Conservation (phyloP, 2,113 vertebrate species). For the Phylloscopus trochiloides region DNA sequence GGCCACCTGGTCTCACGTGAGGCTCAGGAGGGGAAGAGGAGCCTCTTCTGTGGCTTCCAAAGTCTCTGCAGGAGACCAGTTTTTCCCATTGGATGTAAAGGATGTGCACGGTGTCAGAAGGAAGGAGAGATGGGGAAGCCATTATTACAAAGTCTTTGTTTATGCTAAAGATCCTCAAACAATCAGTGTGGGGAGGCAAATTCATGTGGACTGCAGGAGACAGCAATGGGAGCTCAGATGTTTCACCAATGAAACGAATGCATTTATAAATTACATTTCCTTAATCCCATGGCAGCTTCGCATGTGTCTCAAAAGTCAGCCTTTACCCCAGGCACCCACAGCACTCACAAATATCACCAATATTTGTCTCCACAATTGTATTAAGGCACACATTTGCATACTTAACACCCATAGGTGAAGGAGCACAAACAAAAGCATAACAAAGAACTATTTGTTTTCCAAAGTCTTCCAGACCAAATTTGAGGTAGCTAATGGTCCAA, state of each 20-base stretch:
- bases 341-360: neutral
- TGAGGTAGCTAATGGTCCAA: neutral
- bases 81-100: neutral
- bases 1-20: neutral
- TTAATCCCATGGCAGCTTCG: neutral
- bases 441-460: neutral
- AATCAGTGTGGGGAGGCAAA: neutral
- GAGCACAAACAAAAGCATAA: neutral
- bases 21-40: neutral
- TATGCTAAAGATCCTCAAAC: neutral
- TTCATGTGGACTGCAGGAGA: neutral
- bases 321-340: neutral
- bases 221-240: neutral
- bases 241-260: neutral
- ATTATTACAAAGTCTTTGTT: neutral
- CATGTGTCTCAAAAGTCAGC: neutral
- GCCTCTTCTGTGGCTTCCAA: neutral
- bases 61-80: neutral
- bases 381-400: neutral
- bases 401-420: neutral
- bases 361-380: neutral
- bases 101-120: neutral
- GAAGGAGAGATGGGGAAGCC: neutral
- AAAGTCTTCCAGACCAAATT: neutral
- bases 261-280: neutral